These are phyloP conservation scores for Chlorops oryzae DNA, from an alignment of 1,140 invertebrate species.

Conservation along the genomic window DNA sequence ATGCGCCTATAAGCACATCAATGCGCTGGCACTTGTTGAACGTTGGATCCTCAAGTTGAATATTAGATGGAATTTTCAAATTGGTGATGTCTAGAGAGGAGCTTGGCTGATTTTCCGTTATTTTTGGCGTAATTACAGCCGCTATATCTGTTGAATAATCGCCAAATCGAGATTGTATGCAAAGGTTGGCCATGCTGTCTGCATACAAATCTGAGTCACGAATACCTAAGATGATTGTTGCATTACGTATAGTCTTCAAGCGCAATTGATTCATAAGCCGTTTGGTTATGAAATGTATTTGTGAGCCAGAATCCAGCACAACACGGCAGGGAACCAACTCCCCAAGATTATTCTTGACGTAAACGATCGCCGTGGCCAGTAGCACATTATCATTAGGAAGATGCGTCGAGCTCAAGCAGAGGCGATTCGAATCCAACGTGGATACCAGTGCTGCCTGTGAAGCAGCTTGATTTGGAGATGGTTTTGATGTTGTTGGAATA, in stretches of 20 bases:
- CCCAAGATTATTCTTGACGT: constrained; percentile 1
- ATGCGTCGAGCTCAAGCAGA: too few species aligned
- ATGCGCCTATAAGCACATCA: constrained; percentile 29
- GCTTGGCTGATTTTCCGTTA: neutral
- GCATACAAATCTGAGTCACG: neutral
- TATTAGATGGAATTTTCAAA: constrained; percentile 16
- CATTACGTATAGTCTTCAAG: neutral
- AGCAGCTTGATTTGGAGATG: neutral
- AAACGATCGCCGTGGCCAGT: constrained; percentile 9
- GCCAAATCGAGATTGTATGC: neutral
- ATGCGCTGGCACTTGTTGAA: constrained; percentile 20
- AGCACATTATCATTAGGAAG: constrained; percentile 10
- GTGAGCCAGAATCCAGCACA: constrained; percentile 10
- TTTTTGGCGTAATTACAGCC: neutral
- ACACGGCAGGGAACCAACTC: constrained; percentile 6
- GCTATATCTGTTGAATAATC: constrained; percentile 13
- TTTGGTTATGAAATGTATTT: constrained; percentile 7
- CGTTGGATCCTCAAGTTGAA: constrained; percentile 22
- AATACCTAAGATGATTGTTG: neutral
- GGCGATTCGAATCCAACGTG: too few species aligned
- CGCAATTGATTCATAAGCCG: constrained; percentile 1
- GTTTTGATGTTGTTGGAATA: too few species aligned
- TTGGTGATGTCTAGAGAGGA: neutral
- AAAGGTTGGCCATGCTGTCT: neutral
- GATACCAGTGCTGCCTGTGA: neutral